Percentiles rank a stretch among this genome's conserved stretches.
These are phyloP conservation scores for Subacronicta megacephala DNA, from an alignment of 2,888 invertebrate genomes.

Conservation along the genomic window DNA sequence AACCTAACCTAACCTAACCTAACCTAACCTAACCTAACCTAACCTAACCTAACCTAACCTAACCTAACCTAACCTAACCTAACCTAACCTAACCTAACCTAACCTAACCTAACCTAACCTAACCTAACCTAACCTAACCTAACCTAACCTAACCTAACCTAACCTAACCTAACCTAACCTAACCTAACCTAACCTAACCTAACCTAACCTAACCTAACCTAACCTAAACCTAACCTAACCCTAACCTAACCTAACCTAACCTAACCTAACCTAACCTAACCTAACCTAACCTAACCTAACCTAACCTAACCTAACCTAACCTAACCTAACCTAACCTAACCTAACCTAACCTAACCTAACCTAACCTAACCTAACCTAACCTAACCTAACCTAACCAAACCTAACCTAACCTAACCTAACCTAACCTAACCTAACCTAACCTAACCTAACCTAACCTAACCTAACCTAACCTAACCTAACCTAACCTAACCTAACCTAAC, in stretches of 20 bases:
- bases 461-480: constrained; percentile 51
- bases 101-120: constrained; percentile 22
- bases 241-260: constrained; percentile 42
- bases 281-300: constrained; percentile 32
- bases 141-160: constrained; percentile 28
- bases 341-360: constrained; percentile 46
- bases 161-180: constrained; percentile 46
- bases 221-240: constrained; percentile 26
- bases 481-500: constrained; percentile 56
- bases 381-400: constrained; percentile 33
- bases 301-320: constrained; percentile 54
- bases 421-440: constrained; percentile 47
- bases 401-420: constrained; percentile 47
- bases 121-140: constrained; percentile 30
- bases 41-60: constrained; percentile 18
- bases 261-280: constrained; percentile 40
- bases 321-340: constrained; percentile 51
- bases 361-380: constrained; percentile 26
- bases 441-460: constrained; percentile 42
- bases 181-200: constrained; percentile 43
- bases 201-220: constrained; percentile 28
- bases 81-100: constrained; percentile 25
- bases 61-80: constrained; percentile 21
- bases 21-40: constrained; percentile 47
- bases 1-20: constrained; percentile 14